phyloP scores from a whole-genome alignment of 2,113 vertebrate genomes.

The Platanista minor region DNA sequence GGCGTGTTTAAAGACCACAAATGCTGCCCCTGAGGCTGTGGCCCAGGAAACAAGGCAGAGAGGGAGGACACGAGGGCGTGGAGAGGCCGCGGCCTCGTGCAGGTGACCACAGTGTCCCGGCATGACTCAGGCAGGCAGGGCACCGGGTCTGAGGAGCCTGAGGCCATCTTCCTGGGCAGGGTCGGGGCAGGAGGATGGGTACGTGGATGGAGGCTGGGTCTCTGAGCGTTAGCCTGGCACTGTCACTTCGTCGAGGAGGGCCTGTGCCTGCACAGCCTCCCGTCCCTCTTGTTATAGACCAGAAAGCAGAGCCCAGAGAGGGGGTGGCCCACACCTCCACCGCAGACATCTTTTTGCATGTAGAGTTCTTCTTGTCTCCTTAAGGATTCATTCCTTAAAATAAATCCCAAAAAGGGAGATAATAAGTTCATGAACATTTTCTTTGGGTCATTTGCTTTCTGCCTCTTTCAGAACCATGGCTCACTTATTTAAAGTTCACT shows the following conservation, averaged over 20 bases:
- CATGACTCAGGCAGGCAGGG: rapidly evolving
- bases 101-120: rapidly evolving
- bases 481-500: not conserved
- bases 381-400: not conserved
- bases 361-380: not conserved
- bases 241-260: not conserved
- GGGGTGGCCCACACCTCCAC: rapidly evolving
- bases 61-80: not conserved
- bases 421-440: not conserved
- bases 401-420: not conserved
- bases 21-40: not conserved
- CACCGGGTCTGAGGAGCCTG: rapidly evolving
- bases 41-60: not conserved
- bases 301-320: not conserved
- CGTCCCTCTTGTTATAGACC: not conserved
- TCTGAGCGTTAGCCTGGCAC: not conserved
- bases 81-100: rapidly evolving
- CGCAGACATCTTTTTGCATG: not conserved
- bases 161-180: rapidly evolving
- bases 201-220: rapidly evolving
- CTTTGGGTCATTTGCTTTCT: not conserved
- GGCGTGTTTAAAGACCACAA: not conserved
- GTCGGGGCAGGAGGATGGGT: not conserved
- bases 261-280: rapidly evolving
- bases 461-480: not conserved